These are phyloP conservation scores for Pelecanoides urinatrix DNA, from an alignment of 2,113 vertebrate species.

Conservation along the genomic window DNA sequence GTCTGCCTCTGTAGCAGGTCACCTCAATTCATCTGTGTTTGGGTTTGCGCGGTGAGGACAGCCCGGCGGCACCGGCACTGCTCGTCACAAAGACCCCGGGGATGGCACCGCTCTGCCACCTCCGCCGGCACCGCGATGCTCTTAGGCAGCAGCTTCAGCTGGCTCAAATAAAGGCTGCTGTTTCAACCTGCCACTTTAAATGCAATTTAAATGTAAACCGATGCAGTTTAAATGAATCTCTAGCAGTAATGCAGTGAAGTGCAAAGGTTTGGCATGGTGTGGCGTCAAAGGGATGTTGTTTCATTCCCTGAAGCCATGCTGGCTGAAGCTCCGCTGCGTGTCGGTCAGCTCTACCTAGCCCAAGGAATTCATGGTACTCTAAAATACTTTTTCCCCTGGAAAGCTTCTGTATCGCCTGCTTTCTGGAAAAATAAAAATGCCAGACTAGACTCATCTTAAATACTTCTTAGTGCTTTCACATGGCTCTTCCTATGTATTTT, in stretches of 20 bases:
- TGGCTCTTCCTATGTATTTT: not conserved
- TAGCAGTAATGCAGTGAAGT: not conserved
- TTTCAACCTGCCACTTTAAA: not conserved
- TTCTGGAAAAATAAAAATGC: not conserved
- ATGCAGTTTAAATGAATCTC: not conserved
- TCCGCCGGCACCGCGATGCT: rapidly evolving
- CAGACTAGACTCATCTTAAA: not conserved
- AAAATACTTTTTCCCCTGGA: not conserved
- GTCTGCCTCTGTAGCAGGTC: not conserved
- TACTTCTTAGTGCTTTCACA: not conserved
- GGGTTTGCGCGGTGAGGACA: not conserved
- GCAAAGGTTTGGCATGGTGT: not conserved
- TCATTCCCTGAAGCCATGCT: not conserved
- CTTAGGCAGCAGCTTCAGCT: not conserved
- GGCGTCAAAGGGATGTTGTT: not conserved
- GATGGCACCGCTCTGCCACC: not conserved
- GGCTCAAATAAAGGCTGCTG: not conserved
- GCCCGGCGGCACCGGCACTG: rapidly evolving
- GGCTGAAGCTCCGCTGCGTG: not conserved
- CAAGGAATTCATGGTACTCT: not conserved
- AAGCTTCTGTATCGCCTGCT: not conserved
- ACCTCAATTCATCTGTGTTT: not conserved
- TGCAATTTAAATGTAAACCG: not conserved
- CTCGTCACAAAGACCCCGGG: not conserved
- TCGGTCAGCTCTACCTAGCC: not conserved